These are phyloP conservation scores for Mycetomoellerius zeteki DNA, from an alignment of 1,140 invertebrate genomes.

Conservation along the genomic window DNA sequence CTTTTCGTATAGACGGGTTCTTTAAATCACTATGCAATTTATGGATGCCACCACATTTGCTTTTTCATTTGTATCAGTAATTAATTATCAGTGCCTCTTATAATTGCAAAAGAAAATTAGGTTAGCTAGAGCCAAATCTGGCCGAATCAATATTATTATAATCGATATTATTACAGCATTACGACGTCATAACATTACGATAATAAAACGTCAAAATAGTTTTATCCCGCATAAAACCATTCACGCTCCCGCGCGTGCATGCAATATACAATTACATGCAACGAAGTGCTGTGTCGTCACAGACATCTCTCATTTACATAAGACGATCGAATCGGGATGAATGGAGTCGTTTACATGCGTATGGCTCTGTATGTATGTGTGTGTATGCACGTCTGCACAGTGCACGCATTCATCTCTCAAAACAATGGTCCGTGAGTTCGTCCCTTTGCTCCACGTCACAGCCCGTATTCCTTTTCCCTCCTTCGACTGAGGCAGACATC, in stretches of 20 bases:
- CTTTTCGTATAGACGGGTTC: neutral
- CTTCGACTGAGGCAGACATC: neutral
- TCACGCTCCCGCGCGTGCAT: neutral
- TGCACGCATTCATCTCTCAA: slow-evolving; percentile 67
- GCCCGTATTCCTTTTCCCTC: neutral
- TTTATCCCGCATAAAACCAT: slow-evolving; percentile 9
- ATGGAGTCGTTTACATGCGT: slow-evolving; percentile 16
- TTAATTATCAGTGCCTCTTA: neutral
- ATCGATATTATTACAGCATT: neutral
- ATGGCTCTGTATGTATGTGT: neutral
- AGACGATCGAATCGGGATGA: slow-evolving; percentile 43
- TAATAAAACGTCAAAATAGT: slow-evolving; percentile 10
- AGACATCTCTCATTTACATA: slow-evolving; percentile 20
- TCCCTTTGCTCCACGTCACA: neutral
- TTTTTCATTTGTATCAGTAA: neutral
- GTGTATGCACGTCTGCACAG: neutral
- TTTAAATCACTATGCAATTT: neutral
- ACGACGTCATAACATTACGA: neutral
- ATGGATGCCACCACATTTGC: neutral
- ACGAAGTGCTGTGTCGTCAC: neutral
- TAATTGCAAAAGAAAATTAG: neutral
- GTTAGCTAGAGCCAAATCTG: neutral
- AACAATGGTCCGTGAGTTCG: slow-evolving; percentile 66
- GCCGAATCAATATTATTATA: slow-evolving; percentile 19
- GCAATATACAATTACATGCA: neutral